A percentile compares a stretch with the other conserved stretches of the same genome.
phyloP scores from a whole-genome alignment of 2,113 vertebrate species.

The Hippocampus guttulatus region DNA sequence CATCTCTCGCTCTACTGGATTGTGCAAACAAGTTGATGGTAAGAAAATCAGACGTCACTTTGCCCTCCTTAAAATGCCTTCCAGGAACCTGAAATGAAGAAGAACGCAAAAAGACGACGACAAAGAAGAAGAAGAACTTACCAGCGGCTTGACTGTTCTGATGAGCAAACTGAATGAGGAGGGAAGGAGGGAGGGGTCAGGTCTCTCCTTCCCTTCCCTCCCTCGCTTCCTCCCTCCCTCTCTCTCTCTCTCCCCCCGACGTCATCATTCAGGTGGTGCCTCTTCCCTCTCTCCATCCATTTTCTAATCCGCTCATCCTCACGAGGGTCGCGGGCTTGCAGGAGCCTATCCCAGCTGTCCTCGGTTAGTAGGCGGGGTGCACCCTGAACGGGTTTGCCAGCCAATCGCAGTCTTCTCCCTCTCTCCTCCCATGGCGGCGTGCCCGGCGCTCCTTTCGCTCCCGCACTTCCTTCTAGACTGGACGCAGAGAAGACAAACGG shows the following conservation, averaged over 20 bases:
- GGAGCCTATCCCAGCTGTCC: too few species aligned
- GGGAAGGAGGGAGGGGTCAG: neutral
- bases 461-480: neutral
- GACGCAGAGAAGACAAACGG: neutral
- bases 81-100: neutral
- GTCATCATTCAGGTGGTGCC: conserved; percentile 25
- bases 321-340: too few species aligned
- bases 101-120: too few species aligned
- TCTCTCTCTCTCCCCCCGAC: conserved; percentile 24
- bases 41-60: neutral
- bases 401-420: too few species aligned
- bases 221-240: neutral
- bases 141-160: conserved; percentile 1
- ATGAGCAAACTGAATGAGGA: conserved; percentile 4
- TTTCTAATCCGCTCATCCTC: neutral
- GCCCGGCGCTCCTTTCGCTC: neutral
- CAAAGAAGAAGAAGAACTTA: neutral
- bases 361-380: too few species aligned
- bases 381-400: too few species aligned
- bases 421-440: neutral
- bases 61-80: neutral
- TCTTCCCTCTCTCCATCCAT: neutral
- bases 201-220: neutral
- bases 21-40: neutral
- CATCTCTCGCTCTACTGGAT: neutral